Percentiles rank a stretch among this genome's conserved stretches.
Evolutionary conservation across 2,797 vertebrate genomes (phyloP).

Genomic region (Choloepus didactylus): DNA sequence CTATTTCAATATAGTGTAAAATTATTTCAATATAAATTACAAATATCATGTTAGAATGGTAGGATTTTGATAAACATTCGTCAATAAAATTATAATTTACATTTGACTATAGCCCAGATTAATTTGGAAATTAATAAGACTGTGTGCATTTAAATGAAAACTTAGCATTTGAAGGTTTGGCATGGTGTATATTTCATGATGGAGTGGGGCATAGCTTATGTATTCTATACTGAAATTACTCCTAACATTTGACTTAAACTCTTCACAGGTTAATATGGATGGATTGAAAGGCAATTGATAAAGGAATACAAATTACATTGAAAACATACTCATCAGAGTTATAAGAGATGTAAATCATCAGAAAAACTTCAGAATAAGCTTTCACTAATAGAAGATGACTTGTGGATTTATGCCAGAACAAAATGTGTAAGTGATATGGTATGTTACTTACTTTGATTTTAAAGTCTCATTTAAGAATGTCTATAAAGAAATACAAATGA

Average conservation of each 20-base stretch:
- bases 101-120: not conserved
- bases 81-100: slow-evolving; percentile 1
- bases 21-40: not conserved
- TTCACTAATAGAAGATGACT: not conserved
- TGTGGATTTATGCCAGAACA: not conserved
- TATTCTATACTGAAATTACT: not conserved
- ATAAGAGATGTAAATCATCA: slow-evolving; percentile 41
- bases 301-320: not conserved
- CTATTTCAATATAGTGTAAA: not conserved
- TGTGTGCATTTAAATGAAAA: slow-evolving; percentile 11
- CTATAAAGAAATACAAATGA: slow-evolving; percentile 32
- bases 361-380: slow-evolving; percentile 32
- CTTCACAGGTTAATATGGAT: not conserved
- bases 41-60: not conserved
- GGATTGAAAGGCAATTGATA: slow-evolving; percentile 34
- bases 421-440: not conserved
- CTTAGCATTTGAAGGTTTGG: not conserved
- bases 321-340: not conserved
- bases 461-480: not conserved
- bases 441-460: not conserved
- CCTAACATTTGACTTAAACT: not conserved
- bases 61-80: not conserved
- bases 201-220: not conserved
- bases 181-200: not conserved
- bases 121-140: not conserved